A percentile compares a stretch with the other conserved stretches of the same genome.
phyloP scores from a whole-genome alignment of 2,888 invertebrate species.

The Aphodius sticticus region DNA sequence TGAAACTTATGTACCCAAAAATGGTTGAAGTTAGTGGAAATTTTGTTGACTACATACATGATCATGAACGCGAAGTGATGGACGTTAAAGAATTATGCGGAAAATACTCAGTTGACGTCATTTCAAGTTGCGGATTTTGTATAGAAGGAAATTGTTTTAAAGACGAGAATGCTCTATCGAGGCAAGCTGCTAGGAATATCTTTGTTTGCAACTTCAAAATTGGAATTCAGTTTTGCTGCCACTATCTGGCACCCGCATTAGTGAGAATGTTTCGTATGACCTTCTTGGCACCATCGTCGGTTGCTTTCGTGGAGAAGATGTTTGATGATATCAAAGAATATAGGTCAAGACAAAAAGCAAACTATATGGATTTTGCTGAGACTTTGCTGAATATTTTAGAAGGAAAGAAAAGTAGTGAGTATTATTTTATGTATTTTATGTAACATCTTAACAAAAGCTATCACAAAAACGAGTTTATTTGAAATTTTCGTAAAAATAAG shows the following conservation, averaged over 20 bases:
- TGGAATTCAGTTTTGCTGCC: slow-evolving; percentile 39
- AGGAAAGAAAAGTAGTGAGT: background rate
- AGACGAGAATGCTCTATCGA: slow-evolving; percentile 51
- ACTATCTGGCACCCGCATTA: slow-evolving; percentile 38
- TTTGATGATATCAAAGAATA: slow-evolving; percentile 6
- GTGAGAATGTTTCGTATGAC: slow-evolving; percentile 32
- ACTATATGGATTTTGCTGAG: slow-evolving; percentile 5
- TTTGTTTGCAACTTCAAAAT: slow-evolving; percentile 45
- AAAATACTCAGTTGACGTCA: slow-evolving; percentile 35
- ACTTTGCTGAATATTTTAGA: background rate
- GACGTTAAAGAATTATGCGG: background rate
- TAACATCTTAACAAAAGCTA: too few relatives aligned
- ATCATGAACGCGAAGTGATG: slow-evolving; percentile 21
- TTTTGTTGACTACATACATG: slow-evolving; percentile 29
- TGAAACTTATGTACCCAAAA: slow-evolving; percentile 63
- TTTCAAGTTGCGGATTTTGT: slow-evolving; percentile 57
- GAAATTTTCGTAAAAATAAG: too few relatives aligned
- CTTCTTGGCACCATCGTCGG: slow-evolving; percentile 29
- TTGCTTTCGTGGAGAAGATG: slow-evolving; percentile 24
- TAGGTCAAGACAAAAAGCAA: background rate
- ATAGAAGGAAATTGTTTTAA: slow-evolving; percentile 53
- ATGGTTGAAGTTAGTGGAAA: slow-evolving; percentile 55
- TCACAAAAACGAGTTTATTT: too few relatives aligned
- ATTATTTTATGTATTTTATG: too few relatives aligned
- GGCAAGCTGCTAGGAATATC: slow-evolving; percentile 50